Evolutionary conservation across 2,888 invertebrate genomes (phyloP).

Genomic region (Lobophora halterata): DNA sequence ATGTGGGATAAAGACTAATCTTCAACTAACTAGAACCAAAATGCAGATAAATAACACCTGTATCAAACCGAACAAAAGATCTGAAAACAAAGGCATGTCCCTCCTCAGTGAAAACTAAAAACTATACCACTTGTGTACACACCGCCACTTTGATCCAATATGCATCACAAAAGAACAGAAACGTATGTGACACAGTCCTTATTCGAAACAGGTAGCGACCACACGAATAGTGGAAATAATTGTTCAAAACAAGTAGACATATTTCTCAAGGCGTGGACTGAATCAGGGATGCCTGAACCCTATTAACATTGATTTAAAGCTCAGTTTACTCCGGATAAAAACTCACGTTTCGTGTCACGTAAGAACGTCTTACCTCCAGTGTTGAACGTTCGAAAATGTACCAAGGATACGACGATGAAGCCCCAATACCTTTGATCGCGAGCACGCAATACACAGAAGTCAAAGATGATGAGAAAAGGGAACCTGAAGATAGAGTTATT

Average conservation of each 20-base stretch:
- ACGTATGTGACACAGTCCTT: slow-evolving; percentile 68
- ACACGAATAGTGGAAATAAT: slow-evolving; percentile 37
- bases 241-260: slow-evolving; percentile 13
- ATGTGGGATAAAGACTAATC: no score
- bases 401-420: slow-evolving; percentile 61
- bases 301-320: no score
- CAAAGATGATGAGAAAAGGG: slow-evolving; percentile 64
- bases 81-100: slow-evolving; percentile 45
- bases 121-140: slow-evolving; percentile 76
- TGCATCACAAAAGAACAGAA: slow-evolving; percentile 72
- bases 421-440: slow-evolving; percentile 65
- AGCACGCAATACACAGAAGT: slow-evolving; percentile 55
- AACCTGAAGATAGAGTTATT: slow-evolving; percentile 65
- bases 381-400: slow-evolving; percentile 48
- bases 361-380: no score
- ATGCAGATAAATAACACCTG: slow-evolving; percentile 5
- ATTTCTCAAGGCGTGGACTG: no score
- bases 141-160: slow-evolving; percentile 73
- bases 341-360: no score
- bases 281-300: no score
- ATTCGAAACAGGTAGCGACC: slow-evolving; percentile 47
- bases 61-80: slow-evolving; percentile 46
- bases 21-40: slow-evolving; percentile 29
- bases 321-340: no score
- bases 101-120: slow-evolving; percentile 57